Base-by-base conservation (phyloP, 2,797 vertebrate genomes). In the Hippocampus kuda region DNA sequence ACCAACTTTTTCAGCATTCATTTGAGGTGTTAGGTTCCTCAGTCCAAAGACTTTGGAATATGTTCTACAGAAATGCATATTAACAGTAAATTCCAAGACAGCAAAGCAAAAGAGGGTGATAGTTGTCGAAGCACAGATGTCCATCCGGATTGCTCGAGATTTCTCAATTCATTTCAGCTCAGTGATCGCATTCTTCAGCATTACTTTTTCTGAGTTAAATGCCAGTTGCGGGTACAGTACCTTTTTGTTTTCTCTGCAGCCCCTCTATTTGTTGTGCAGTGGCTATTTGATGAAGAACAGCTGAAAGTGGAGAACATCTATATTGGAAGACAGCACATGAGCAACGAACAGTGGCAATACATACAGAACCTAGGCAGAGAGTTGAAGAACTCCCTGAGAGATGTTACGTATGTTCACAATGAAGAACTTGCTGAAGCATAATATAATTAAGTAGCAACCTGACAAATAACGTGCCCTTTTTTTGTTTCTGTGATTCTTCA, bases 281-380 rank as follows among this genome's bases (percentile, higher is more conserved):
- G 93, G 93, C 84, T 93, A 48, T 94, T 93, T 81, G 93, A 94
- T 46, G 92, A 93, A 78, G 92, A 93, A 79, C 93, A 93, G 84
- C 79, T 94, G 75, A 88, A 87, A 60, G 82, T 92, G 70, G 93
- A 94, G 86, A 93, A 93, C 81, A 93, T 94, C 83, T 92, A 89
- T 68, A 79, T 92, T 66, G 91, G 92, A 16, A 88, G 88, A 42
- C 91, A 89, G 75, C 86, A 86, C 48, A 84, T 93, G 70, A 91
- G 90, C 0, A 86, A 87, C 70, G 87, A 90, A 68, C 93, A 94
- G 84, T 92, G 92, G 93, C 90, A 89, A 69, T 93, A 92, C 84
- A 91, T 94, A 71, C 89, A 90, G 81, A 93, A 92, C 82, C 85
- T 94, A 70, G 92, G 93, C 65, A 81, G 80, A 63, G 91, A 93